These are phyloP conservation scores for Drosophila paucipuncta DNA, from an alignment of 2,888 invertebrate genomes.

Conservation along the genomic window DNA sequence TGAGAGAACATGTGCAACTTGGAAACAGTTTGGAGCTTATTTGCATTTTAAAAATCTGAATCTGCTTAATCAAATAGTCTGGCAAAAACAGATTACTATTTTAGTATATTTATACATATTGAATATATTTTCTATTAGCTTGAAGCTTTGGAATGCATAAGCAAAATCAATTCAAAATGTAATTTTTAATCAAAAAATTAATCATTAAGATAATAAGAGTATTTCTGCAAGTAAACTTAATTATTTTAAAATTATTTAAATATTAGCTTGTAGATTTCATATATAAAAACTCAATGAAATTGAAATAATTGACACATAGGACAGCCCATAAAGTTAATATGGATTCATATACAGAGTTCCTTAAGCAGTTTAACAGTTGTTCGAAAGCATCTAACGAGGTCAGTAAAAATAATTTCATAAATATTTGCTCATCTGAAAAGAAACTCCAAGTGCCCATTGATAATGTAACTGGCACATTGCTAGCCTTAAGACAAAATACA, in stretches of 20 bases:
- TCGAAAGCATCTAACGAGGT: background rate
- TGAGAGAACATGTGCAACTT: background rate
- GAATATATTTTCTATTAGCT: background rate
- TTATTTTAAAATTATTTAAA: background rate
- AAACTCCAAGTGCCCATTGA: slow-evolving; percentile 8
- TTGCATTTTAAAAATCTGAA: background rate
- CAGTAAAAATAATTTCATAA: slow-evolving; percentile 33
- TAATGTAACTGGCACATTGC: slow-evolving; percentile 22
- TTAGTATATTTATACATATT: background rate
- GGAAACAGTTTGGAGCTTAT: background rate
- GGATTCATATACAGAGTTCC: background rate
- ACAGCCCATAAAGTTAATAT: background rate
- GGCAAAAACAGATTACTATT: background rate
- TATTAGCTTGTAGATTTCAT: no score
- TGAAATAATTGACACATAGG: no score
- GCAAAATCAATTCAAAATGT: background rate
- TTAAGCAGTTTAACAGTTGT: background rate
- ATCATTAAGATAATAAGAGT: background rate
- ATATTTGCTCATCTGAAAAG: slow-evolving; percentile 33
- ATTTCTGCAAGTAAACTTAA: background rate
- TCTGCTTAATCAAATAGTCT: background rate
- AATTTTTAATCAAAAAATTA: background rate
- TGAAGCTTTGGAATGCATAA: background rate
- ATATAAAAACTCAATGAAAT: no score
- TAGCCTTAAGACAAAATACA: slow-evolving; percentile 15